phyloP scores from a whole-genome alignment of 2,113 vertebrate genomes.

The Capricornis sumatraensis region DNA sequence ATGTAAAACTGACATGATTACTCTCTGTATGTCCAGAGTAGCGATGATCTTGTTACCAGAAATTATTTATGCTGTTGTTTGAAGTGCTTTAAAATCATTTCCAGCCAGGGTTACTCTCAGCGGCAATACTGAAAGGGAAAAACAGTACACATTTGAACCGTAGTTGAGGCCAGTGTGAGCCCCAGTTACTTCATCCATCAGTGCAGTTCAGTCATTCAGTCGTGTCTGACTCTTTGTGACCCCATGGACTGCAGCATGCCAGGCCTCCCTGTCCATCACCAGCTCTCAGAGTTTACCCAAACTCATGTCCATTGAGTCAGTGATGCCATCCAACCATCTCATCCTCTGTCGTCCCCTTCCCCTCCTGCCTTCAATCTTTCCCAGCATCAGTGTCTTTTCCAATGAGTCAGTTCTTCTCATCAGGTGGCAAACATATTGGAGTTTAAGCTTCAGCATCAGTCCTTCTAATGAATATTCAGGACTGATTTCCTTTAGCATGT shows the following conservation, averaged over 20 bases:
- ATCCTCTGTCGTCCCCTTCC: neutral
- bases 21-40: neutral
- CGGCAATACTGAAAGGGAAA: neutral
- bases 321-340: neutral
- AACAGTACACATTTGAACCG: neutral
- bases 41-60: neutral
- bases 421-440: neutral
- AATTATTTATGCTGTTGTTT: neutral
- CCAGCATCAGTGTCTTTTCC: neutral
- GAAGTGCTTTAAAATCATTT: neutral
- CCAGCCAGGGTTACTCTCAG: neutral
- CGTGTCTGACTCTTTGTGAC: accelerated
- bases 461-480: neutral
- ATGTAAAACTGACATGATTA: neutral
- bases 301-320: neutral
- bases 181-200: neutral
- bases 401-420: neutral
- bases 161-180: neutral
- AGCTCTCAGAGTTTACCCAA: accelerated
- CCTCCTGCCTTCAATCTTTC: neutral
- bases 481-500: neutral
- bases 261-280: neutral
- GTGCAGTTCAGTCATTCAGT: neutral
- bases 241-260: neutral
- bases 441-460: neutral